phyloP scores from a whole-genome alignment of 2,888 invertebrate genomes.

The Drosophila tripunctata region DNA sequence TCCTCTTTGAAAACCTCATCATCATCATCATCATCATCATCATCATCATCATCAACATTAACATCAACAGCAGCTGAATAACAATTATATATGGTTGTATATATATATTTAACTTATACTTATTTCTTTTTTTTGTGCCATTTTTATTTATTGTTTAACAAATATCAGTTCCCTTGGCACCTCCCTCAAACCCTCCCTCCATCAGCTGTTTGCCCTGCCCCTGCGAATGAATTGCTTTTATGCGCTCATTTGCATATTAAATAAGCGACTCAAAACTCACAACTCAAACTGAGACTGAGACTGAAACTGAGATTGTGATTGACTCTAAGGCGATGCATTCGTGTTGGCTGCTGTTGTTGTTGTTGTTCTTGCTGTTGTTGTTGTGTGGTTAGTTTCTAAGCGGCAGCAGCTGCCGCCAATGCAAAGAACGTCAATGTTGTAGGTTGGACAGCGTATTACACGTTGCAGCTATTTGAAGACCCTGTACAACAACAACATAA shows the following conservation, averaged over 20 bases:
- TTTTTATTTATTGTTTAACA: constrained; percentile 70
- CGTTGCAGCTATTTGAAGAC: constrained; percentile 36
- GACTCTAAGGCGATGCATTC: constrained; percentile 40
- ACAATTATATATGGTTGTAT: constrained; percentile 59
- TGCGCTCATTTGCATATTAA: constrained; percentile 79
- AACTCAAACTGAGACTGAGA: constrained; percentile 6
- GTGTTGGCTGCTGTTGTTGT: constrained; percentile 49
- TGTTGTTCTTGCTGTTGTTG: constrained; percentile 17
- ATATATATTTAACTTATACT: constrained; percentile 17
- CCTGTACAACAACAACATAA: neutral
- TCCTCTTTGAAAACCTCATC: constrained; percentile 29
- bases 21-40: neutral
- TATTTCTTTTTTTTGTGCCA: constrained; percentile 36
- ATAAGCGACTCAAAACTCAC: constrained; percentile 54
- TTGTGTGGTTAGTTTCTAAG: constrained; percentile 64
- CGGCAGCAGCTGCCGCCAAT: constrained; percentile 62
- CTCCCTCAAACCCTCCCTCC: neutral
- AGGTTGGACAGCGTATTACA: constrained; percentile 66
- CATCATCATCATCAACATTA: neutral
- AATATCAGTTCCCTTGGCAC: constrained; percentile 41
- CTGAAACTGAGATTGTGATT: constrained; percentile 16
- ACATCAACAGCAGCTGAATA: constrained; percentile 59
- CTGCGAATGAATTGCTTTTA: constrained; percentile 77
- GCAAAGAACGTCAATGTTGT: constrained; percentile 58
- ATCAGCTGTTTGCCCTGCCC: constrained; percentile 41